phyloP scores from a whole-genome alignment of 37 sponge, comb jelly and placozoan species.

The Hexactinellida sp. region DNA sequence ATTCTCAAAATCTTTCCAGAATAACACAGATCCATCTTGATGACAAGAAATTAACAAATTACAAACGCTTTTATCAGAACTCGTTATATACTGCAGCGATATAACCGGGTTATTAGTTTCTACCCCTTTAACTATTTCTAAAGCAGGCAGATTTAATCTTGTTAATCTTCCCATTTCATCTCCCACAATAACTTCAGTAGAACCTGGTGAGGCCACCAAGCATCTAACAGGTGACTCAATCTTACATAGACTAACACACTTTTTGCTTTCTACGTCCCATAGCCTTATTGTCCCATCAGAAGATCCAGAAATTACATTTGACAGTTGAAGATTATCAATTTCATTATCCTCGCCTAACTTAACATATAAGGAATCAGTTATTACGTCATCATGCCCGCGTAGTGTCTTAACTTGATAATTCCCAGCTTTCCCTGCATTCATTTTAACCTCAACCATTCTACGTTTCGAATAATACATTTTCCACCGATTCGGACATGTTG shows the following conservation, averaged over 20 bases:
- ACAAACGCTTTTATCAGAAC: not conserved
- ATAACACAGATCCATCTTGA: not conserved
- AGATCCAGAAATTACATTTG: slow-evolving; percentile 24
- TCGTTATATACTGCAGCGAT: not conserved
- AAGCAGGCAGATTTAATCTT: not conserved
- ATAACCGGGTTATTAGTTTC: not conserved
- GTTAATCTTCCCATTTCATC: not conserved
- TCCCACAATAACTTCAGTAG: not conserved
- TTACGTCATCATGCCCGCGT: slow-evolving; percentile 28
- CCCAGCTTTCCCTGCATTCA: slow-evolving; percentile 22
- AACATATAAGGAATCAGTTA: slow-evolving; percentile 20
- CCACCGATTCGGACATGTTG: slow-evolving; percentile 25
- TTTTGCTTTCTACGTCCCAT: slow-evolving; percentile 30
- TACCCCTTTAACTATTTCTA: not conserved
- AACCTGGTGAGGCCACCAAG: not conserved
- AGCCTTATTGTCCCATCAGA: slow-evolving; percentile 26
- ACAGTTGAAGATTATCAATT: slow-evolving; percentile 33
- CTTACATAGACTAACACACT: not conserved
- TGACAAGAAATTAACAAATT: not conserved
- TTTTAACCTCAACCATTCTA: slow-evolving; percentile 35
- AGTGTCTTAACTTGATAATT: slow-evolving; percentile 36
- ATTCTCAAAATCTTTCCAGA: slow-evolving; percentile 17
- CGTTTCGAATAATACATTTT: slow-evolving; percentile 39
- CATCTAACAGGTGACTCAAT: not conserved
- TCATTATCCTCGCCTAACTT: slow-evolving; percentile 22